These are phyloP conservation scores for Copidosoma aretas DNA, from an alignment of 2,888 invertebrate genomes.

Conservation along the genomic window DNA sequence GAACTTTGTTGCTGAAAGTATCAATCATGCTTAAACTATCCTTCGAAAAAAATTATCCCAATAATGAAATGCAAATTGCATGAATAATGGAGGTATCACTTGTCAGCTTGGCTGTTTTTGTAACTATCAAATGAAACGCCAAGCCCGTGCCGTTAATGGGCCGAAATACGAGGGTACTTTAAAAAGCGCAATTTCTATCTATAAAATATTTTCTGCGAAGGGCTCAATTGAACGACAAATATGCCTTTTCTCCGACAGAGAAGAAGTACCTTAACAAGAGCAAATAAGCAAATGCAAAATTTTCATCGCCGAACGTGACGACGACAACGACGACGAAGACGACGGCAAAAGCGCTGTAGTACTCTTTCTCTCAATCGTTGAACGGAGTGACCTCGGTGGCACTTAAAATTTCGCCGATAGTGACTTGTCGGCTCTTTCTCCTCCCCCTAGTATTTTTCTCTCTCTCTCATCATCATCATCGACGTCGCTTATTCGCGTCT, in stretches of 20 bases:
- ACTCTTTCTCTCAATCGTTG: conserved; percentile 35
- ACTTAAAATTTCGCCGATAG: conserved; percentile 42
- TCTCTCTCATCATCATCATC: conserved; percentile 20
- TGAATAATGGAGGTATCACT: too few relatives aligned
- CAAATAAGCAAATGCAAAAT: conserved; percentile 39
- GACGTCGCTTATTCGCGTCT: conserved; percentile 22
- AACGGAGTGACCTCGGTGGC: conserved; percentile 39
- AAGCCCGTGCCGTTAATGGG: background rate
- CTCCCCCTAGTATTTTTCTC: background rate
- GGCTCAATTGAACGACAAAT: conserved; percentile 36
- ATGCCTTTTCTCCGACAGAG: conserved; percentile 33
- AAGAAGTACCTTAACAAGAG: conserved; percentile 31
- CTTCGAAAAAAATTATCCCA: too few relatives aligned
- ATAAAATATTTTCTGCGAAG: background rate
- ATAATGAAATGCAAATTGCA: too few relatives aligned
- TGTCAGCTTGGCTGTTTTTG: too few relatives aligned
- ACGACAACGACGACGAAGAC: conserved; percentile 9
- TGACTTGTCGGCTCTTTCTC: conserved; percentile 16
- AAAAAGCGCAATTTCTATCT: conserved; percentile 1
- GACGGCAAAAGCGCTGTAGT: conserved; percentile 11
- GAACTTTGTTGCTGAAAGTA: too few relatives aligned
- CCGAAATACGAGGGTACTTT: background rate
- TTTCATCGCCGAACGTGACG: conserved; percentile 35
- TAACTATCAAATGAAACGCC: too few relatives aligned
- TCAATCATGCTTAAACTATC: too few relatives aligned